A percentile compares a stretch with the other conserved stretches of the same genome.
Evolutionary conservation across 1,140 invertebrate genomes (phyloP).

Genomic region (Drosophila kurseongensis): DNA sequence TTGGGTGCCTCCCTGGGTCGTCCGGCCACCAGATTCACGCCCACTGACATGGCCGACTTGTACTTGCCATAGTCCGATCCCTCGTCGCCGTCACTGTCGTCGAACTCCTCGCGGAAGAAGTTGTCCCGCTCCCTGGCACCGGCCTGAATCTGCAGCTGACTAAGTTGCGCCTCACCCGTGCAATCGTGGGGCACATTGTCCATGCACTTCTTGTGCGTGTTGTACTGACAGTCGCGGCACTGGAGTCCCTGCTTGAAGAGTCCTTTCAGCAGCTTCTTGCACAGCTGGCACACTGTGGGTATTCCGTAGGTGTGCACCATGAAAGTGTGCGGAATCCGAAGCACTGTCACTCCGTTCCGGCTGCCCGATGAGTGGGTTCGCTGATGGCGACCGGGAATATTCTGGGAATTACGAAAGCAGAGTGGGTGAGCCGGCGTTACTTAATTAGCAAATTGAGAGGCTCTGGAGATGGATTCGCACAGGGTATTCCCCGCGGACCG

Average conservation of each 20-base stretch:
- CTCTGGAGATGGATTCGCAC: not conserved
- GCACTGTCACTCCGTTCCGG: conserved; percentile 82
- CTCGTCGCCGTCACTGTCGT: conserved; percentile 88
- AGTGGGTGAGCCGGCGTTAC: not conserved
- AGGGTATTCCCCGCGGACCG: conserved; percentile 1
- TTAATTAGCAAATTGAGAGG: conserved; percentile 18
- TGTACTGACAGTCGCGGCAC: conserved; percentile 99
- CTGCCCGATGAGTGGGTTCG: conserved; percentile 91
- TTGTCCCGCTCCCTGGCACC: conserved; percentile 87
- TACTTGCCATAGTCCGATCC: conserved; percentile 63
- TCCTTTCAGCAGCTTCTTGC: conserved; percentile 97
- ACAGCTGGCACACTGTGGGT: conserved; percentile 97
- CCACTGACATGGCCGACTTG: conserved; percentile 29
- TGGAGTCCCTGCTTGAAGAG: conserved; percentile 98
- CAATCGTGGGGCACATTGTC: conserved; percentile 98
- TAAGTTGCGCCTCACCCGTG: conserved; percentile 89
- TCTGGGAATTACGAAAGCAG: conserved; percentile 26
- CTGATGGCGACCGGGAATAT: conserved; percentile 77
- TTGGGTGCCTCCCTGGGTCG: conserved; percentile 62
- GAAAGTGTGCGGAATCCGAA: conserved; percentile 96
- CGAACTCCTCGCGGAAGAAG: conserved; percentile 88
- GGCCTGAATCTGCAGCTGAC: conserved; percentile 80
- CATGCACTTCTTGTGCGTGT: conserved; percentile 98
- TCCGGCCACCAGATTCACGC: conserved; percentile 61
- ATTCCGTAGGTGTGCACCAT: conserved; percentile 96